These are phyloP conservation scores for Vanessa cardui DNA, from an alignment of 2,888 invertebrate species.

Conservation along the genomic window DNA sequence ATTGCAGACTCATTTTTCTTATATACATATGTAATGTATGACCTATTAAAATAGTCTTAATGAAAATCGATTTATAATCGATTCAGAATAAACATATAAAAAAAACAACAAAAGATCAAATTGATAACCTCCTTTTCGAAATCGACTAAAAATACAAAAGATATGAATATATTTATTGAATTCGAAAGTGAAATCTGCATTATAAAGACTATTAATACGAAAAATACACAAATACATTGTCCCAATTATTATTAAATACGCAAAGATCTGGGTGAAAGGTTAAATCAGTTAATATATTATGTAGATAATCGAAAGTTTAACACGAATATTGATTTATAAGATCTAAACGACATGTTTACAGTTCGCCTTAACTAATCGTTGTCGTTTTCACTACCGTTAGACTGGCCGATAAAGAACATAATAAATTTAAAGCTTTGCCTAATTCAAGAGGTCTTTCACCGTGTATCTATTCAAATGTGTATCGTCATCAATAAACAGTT, in stretches of 20 bases:
- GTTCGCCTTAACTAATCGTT: slow-evolving; percentile 38
- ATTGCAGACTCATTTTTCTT: no score
- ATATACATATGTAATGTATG: no score
- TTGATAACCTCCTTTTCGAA: no score
- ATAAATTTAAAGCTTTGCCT: slow-evolving; percentile 67
- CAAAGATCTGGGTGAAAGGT: slow-evolving; percentile 9
- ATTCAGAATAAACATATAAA: no score
- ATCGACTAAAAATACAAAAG: no score
- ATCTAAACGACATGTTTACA: slow-evolving; percentile 36
- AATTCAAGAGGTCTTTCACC: slow-evolving; percentile 62
- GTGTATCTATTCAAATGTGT: slow-evolving; percentile 42
- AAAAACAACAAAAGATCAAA: no score
- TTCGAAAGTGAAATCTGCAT: no score
- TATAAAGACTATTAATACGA: no score
- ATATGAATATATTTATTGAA: no score
- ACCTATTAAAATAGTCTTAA: no score
- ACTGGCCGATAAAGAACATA: slow-evolving; percentile 45
- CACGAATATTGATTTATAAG: slow-evolving; percentile 36
- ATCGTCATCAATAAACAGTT: slow-evolving; percentile 33
- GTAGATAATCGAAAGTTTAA: slow-evolving; percentile 40
- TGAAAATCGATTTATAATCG: no score
- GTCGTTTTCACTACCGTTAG: slow-evolving; percentile 49
- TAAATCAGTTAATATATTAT: slow-evolving; percentile 23
- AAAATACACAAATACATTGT: neutral
- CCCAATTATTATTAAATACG: neutral